Conservation (phyloP, 30 jellyfish, hydroid and myxozoan species). For the Aurelia aurita complex sp. Pacific region DNA sequence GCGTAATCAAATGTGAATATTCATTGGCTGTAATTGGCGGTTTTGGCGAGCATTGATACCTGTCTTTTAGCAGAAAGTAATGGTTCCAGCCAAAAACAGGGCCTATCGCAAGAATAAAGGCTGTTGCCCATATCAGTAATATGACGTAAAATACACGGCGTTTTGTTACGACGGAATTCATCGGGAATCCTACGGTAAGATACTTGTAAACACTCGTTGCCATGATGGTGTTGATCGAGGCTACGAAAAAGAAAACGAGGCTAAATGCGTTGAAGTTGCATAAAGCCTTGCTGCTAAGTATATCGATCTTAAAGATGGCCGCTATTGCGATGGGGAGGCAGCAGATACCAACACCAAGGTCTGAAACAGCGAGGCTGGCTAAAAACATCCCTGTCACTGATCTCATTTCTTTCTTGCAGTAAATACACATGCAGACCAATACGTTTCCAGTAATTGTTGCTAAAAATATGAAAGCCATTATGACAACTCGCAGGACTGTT, state of each 20-base stretch:
- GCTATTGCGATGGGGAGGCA: slow-evolving; percentile 70
- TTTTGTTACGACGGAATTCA: slow-evolving; percentile 17
- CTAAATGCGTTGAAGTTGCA: slow-evolving; percentile 68
- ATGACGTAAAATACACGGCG: slow-evolving; percentile 15
- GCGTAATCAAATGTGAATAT: slow-evolving; percentile 21
- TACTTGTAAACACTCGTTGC: slow-evolving; percentile 66
- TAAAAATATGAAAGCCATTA: slow-evolving; percentile 8
- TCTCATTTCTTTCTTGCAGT: slow-evolving; percentile 52
- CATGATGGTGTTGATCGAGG: slow-evolving; percentile 60
- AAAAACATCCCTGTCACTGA: slow-evolving; percentile 61
- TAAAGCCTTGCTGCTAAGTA: slow-evolving; percentile 5
- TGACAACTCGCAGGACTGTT: background rate
- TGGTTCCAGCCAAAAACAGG: slow-evolving; percentile 88
- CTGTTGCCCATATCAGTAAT: slow-evolving; percentile 40
- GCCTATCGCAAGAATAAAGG: slow-evolving; percentile 70
- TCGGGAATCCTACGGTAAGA: slow-evolving; percentile 43
- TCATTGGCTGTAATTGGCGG: slow-evolving; percentile 22
- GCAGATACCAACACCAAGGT: slow-evolving; percentile 64
- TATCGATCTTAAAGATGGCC: slow-evolving; percentile 30
- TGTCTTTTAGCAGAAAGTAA: slow-evolving; percentile 32
- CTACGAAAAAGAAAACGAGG: slow-evolving; percentile 49
- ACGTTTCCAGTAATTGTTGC: slow-evolving; percentile 48
- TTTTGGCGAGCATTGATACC: slow-evolving; percentile 71
- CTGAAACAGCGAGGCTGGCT: slow-evolving; percentile 54
- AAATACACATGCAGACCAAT: slow-evolving; percentile 42